Conservation (phyloP, 2,797 vertebrate genomes). For the Propithecus deckenii region DNA sequence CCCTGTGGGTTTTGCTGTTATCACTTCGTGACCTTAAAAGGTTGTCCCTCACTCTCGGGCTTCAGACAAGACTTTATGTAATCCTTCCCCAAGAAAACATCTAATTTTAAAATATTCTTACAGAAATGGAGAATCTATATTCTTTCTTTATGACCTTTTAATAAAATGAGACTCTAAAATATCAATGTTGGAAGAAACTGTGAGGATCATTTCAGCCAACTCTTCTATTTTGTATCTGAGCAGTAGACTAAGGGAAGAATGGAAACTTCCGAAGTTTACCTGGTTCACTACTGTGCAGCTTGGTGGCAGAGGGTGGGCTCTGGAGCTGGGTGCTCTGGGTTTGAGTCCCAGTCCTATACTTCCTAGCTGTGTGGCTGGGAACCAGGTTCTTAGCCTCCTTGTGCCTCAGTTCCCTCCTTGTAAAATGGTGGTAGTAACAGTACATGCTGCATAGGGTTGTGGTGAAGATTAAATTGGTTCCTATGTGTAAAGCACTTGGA, state of each 20-base stretch:
- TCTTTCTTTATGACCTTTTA: background rate
- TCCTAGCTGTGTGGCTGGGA: background rate
- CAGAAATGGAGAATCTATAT: background rate
- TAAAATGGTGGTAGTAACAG: background rate
- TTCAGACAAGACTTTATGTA: background rate
- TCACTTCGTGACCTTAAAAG: background rate
- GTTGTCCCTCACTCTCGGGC: background rate
- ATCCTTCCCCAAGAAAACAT: background rate
- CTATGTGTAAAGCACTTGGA: background rate
- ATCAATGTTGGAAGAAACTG: background rate
- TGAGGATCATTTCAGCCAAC: background rate
- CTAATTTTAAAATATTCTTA: constrained; percentile 27
- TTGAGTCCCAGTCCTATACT: background rate
- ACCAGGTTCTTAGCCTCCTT: background rate
- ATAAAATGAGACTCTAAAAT: background rate
- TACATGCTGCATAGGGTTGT: background rate
- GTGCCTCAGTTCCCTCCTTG: background rate
- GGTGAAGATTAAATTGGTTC: background rate
- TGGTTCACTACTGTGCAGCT: background rate
- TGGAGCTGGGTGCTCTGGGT: background rate
- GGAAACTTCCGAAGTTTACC: background rate
- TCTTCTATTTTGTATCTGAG: constrained; percentile 18
- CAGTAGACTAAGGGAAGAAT: background rate
- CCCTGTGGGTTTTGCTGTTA: background rate
- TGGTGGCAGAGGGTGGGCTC: background rate